Evolutionary conservation across 1,140 invertebrate species (phyloP).

Genomic region (Magallana angulata): DNA sequence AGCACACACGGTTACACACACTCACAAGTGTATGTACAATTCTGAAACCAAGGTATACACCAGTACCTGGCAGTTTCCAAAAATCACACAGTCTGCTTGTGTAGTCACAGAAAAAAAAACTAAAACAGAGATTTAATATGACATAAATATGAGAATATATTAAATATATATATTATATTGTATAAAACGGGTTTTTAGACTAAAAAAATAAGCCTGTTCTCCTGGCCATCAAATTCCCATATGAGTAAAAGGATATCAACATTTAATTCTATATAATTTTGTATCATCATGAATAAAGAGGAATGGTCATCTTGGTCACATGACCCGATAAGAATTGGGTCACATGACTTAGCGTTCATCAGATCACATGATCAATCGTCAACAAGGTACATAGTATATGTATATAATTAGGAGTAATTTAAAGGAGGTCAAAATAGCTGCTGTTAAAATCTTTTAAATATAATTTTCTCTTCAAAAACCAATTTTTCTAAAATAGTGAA

Average conservation of each 20-base stretch:
- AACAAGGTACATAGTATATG: background rate
- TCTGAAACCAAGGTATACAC: background rate
- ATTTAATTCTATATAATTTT: background rate
- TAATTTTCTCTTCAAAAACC: too few species aligned
- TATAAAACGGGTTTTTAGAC: constrained; percentile 21
- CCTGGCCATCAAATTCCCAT: background rate
- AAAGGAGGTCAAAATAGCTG: background rate
- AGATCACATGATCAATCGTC: constrained; percentile 23
- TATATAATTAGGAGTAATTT: background rate
- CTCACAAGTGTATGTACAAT: background rate
- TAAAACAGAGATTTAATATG: constrained; percentile 19
- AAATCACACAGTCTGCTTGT: background rate
- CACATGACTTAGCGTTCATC: background rate
- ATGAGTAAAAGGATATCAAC: background rate
- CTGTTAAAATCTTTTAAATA: background rate
- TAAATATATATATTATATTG: constrained; percentile 17
- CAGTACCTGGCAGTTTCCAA: background rate
- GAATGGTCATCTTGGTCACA: background rate
- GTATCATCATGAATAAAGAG: background rate
- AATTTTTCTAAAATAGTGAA: too few species aligned
- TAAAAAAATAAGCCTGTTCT: background rate
- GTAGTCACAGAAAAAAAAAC: background rate
- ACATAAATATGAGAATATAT: constrained; percentile 37
- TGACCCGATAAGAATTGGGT: too few species aligned
- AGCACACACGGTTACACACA: background rate